Base-by-base conservation (phyloP, 1,140 invertebrate species). In the Pomacea maculata region DNA sequence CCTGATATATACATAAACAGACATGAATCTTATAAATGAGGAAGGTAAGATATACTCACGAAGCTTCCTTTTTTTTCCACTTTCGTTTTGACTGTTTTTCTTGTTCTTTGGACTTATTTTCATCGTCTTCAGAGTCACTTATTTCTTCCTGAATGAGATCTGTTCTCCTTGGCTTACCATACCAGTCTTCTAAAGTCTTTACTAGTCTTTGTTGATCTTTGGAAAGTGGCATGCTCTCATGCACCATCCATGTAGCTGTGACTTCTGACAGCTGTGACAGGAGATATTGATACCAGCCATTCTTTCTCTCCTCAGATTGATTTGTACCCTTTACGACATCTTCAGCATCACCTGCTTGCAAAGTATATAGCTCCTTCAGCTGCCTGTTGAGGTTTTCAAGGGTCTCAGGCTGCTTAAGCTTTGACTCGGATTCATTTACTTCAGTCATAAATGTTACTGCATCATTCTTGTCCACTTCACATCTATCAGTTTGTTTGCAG, bases 211-310 rank as follows among this genome's bases (percentile, higher is more conserved):
- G 85, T 54, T 84, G 85, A 9, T 84, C 55, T 71, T 83, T 82
- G 67, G 78, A 29, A 19, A 73, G 75, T 25, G 82, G 71, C 65
- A 84, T 88, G 54, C 80, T 84, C 79, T 90, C 83, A 83, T 89
- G 84, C 0, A 90, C 90, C 68, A 91, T 83, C 89, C 87, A 89
- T 55, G 88, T 87, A 11, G 90, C 89, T 45, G 89, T 90, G 45
- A 87, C 74, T 54, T 83, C 67, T 79, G 87, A 89, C 29, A 91
- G 45, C 29, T 85, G 82, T 10, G 88, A 87, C 79, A 91, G 77
- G 52, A 90, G 70, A 82, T 86, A 88, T 4, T 87, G 85, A 84
- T 91, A 89, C 90, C 90, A 91, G 67, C 88, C 87, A 75, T 85
- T 82, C 76, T 86, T 61, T 64, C 52, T 72, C 55, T 77, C 71